A percentile compares a stretch with the other conserved stretches of the same genome.
Evolutionary conservation across 2,888 invertebrate species (phyloP).

Genomic region (Seira musarum): DNA sequence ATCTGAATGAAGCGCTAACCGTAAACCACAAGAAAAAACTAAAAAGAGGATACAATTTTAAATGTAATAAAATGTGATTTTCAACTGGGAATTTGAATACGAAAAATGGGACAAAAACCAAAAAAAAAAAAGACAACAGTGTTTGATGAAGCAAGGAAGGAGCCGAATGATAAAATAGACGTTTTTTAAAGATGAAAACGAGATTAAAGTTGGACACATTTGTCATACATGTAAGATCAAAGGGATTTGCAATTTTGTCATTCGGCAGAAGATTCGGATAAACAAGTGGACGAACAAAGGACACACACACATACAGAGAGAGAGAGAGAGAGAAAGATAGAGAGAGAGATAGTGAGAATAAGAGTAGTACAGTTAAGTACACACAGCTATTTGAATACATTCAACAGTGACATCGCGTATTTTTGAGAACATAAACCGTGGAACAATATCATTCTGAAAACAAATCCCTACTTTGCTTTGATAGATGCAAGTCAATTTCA

Average conservation of each 20-base stretch:
- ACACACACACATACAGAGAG: constrained; percentile 67
- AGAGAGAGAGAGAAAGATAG: constrained; percentile 59
- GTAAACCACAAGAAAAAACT: too few species aligned
- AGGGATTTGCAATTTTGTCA: constrained; percentile 61
- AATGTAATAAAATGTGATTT: constrained; percentile 13
- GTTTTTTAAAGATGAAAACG: too few species aligned
- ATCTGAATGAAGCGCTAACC: neutral
- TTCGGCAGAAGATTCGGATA: constrained; percentile 64
- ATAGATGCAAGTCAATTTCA: neutral
- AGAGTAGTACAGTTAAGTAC: constrained; percentile 46
- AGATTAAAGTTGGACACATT: constrained; percentile 20
- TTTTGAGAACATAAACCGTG: too few species aligned
- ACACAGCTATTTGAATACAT: neutral
- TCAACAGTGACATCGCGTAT: too few species aligned
- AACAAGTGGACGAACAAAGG: constrained; percentile 68
- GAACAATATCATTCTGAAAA: too few species aligned
- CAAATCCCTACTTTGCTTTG: too few species aligned
- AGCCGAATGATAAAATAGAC: constrained; percentile 66
- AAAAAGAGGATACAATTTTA: neutral
- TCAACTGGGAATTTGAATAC: constrained; percentile 12
- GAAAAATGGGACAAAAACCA: constrained; percentile 41
- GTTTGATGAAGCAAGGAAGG: constrained; percentile 70
- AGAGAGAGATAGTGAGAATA: constrained; percentile 27
- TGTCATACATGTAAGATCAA: constrained; percentile 53
- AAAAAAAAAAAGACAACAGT: constrained; percentile 36